Percentiles rank a stretch among this genome's conserved stretches.
Conservation (phyloP, 2,888 invertebrate genomes). For the Apodemia zela region DNA sequence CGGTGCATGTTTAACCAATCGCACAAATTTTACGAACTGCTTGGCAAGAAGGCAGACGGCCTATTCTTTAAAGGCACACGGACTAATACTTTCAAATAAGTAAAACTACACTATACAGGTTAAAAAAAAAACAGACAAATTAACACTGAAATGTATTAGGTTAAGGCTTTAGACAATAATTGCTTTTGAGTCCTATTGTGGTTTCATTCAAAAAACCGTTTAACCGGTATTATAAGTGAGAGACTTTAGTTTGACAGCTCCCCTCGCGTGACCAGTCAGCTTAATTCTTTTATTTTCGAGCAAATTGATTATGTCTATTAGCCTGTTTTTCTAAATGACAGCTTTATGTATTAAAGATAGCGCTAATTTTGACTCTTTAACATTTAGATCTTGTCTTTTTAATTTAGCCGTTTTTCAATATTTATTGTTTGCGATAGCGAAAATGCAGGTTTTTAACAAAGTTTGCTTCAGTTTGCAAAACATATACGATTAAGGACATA, state of each 20-base stretch:
- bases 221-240: constrained; percentile 37
- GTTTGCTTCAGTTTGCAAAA: no score
- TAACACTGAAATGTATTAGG: constrained; percentile 18
- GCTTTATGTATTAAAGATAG: constrained; percentile 47
- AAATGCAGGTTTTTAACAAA: no score
- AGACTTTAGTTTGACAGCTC: constrained; percentile 54
- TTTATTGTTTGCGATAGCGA: no score
- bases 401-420: neutral
- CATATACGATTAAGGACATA: no score
- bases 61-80: no score
- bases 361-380: constrained; percentile 32
- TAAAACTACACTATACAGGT: no score
- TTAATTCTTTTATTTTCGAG: constrained; percentile 52
- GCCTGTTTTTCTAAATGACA: constrained; percentile 59
- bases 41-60: no score
- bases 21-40: no score
- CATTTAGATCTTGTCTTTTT: constrained; percentile 17
- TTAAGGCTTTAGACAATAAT: constrained; percentile 30
- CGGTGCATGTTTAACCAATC: no score
- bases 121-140: no score
- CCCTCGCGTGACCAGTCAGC: constrained; percentile 55
- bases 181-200: constrained; percentile 29
- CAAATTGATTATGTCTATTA: constrained; percentile 66
- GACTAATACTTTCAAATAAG: no score
- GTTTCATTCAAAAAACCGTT: constrained; percentile 35